These are phyloP conservation scores for Aulostomus chinensis DNA, from an alignment of 2,797 vertebrate species.

Conservation along the genomic window DNA sequence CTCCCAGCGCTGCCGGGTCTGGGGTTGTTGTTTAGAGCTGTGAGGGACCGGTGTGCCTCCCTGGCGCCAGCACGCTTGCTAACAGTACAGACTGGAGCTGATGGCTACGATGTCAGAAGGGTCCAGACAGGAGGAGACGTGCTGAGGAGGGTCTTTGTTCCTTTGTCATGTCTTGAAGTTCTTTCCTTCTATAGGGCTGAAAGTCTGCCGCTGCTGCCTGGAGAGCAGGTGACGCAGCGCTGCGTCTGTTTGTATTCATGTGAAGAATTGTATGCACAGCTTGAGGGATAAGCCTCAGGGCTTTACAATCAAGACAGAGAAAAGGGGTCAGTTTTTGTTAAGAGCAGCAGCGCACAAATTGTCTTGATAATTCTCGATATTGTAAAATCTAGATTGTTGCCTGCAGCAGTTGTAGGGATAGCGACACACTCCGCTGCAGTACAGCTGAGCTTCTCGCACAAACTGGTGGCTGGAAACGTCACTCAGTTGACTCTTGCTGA, in stretches of 20 bases:
- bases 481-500: too few species aligned
- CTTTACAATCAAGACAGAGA: neutral
- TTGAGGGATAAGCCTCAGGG: neutral
- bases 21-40: too few species aligned
- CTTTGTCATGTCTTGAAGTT: too few species aligned
- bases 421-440: neutral
- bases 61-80: too few species aligned
- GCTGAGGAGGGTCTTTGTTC: too few species aligned
- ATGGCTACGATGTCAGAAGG: too few species aligned
- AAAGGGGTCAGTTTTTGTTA: neutral
- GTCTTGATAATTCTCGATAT: slow-evolving; percentile 3
- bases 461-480: too few species aligned
- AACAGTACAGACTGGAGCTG: too few species aligned
- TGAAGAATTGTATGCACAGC: neutral
- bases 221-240: slow-evolving; percentile 5
- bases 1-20: too few species aligned
- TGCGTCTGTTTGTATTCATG: slow-evolving; percentile 4
- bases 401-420: neutral
- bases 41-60: too few species aligned
- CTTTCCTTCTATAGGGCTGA: too few species aligned
- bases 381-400: neutral
- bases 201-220: neutral
- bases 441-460: slow-evolving; percentile 10
- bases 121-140: slow-evolving; percentile 31
- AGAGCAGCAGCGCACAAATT: slow-evolving; percentile 6